Evolutionary conservation across 2,888 invertebrate species (phyloP), one percentile per base, ranked within the genome.

Genomic region (Rhynchonema sp.): DNA sequence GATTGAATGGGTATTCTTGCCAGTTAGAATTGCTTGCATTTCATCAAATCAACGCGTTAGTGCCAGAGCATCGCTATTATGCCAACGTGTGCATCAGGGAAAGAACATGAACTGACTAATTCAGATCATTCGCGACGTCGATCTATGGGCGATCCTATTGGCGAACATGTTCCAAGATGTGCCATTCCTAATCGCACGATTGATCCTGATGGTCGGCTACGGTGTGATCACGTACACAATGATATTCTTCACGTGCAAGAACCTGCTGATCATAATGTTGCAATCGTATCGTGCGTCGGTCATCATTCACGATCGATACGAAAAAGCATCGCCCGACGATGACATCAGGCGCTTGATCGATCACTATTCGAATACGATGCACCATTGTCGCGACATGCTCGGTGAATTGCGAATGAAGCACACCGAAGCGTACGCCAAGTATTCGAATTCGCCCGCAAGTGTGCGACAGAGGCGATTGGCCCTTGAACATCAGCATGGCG

Each of bases 191-290:
- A 58, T 69, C 57, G 66, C 69, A 13, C 70, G 78, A 1, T 79
- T 91, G 1, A 80, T 89, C 30, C 83, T 92, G 55, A 89, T 92
- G 62, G 81, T 85, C 17, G 84, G 87, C 68, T 90, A 86, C 74
- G 81, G 83, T 65, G 87, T 91, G 30, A 84, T 89, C 65, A 89
- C 86, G 68, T 90, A 92, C 70, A 90, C 90, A 84, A 91, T 91
- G 73, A 86, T 91, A 62, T 92, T 92, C 77, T 92, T 92, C 76
- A 90, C 90, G 0, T 89, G 88, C 76, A 86, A 88, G 76, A 88
- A 87, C 69, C 84, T 85, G 0, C 75, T 88, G 73, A 90, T 92
- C 17, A 90, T 91, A 62, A 75, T 88, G 0, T 79, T 92, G 0
- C 87, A 89, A 73, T 78, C 88, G 60, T 89, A 89, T 71, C 26